Evolutionary conservation across 92 coral and sea anemone species (phyloP), one percentile per base, ranked within the genome.

Genomic region (Plumapathes pennacea): DNA sequence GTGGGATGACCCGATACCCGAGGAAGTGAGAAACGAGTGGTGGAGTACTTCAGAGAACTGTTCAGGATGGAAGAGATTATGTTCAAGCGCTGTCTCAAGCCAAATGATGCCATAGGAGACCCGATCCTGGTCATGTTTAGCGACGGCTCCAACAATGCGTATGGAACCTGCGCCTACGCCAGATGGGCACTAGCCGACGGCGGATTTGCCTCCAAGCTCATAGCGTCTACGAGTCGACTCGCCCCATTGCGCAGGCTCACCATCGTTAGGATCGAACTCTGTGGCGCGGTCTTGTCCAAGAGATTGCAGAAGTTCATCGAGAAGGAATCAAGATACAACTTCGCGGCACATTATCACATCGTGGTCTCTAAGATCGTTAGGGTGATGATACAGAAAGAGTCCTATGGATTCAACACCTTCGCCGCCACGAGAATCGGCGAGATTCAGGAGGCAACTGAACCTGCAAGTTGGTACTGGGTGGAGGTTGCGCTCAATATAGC

Each of bases 351-450:
- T 27, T 84, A 70, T 32, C 75, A 71, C 46, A 52, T 68, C 50
- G 70, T 62, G 32, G 91, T 78, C 42, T 85, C 86, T 14, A 71
- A 79, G 55, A 72, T 72, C 43, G 85, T 83, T 23, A 70, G 63
- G 30, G 62, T 60, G 4, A 77, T 71, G 90, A 77, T 77, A 11
- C 76, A 70, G 37, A 77, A 77, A 25, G 71, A 60, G 31, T 71
- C 90, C 2, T 78, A 84, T 18, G 76, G 90, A 21, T 76, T 83
- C 40, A 77, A 83, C 66, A 77, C 85, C 40, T 83, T 74, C 47
- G 85, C 81, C 0, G 77, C 81, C 20, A 60, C 62, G 25, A 69
- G 85, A 10, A 46, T 77, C 1, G 87, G 78, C 12, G 83, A 82
- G 27, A 82, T 67, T 56, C 82, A 74, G 29, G 83, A 67, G 32